phyloP scores from a whole-genome alignment of 2,888 invertebrate species.

The Ochropleura plecta region DNA sequence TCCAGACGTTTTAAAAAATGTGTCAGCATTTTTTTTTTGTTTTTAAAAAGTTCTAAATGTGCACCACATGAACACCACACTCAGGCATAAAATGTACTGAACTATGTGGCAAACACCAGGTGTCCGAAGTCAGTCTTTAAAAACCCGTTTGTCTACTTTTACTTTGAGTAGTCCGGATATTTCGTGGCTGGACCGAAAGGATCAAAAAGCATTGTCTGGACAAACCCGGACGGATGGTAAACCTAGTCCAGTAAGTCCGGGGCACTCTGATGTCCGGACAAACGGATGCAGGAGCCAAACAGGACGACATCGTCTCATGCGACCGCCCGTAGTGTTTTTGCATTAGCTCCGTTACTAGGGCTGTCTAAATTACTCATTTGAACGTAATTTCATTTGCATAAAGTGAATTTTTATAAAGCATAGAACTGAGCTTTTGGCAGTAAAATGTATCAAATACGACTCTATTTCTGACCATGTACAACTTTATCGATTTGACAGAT shows the following conservation, averaged over 20 bases:
- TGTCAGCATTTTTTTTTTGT: not conserved
- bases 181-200: not conserved
- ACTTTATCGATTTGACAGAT: too few species aligned
- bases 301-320: constrained; percentile 57
- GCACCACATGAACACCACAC: too few species aligned
- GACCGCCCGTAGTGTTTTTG: constrained; percentile 72
- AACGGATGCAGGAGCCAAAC: constrained; percentile 69
- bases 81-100: not conserved
- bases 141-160: not conserved
- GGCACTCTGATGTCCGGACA: constrained; percentile 45
- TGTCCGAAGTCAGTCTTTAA: not conserved
- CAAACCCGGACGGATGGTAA: not conserved
- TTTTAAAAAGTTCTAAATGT: too few species aligned
- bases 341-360: constrained; percentile 71
- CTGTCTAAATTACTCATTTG: constrained; percentile 54
- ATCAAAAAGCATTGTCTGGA: not conserved
- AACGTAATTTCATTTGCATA: not conserved
- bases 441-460: too few species aligned
- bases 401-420: too few species aligned
- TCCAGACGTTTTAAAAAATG: not conserved
- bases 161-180: not conserved
- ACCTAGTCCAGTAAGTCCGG: constrained; percentile 35
- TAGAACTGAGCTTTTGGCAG: too few species aligned
- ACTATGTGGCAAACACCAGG: not conserved
- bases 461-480: too few species aligned